Base-by-base conservation (phyloP, 1,140 invertebrate species). In the Elysia chlorotica region DNA sequence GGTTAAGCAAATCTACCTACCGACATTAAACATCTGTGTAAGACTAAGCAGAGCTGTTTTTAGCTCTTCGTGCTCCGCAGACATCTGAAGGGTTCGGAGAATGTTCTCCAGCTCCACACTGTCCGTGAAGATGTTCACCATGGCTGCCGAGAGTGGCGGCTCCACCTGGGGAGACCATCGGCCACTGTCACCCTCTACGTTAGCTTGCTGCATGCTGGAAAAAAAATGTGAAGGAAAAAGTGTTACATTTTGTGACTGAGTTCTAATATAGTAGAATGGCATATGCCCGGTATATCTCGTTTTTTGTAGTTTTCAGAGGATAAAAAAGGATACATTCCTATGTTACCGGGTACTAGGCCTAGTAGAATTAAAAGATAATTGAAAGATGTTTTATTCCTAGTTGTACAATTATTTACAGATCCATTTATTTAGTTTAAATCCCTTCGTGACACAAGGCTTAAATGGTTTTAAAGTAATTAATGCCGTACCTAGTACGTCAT, bases 341-440 rank as follows among this genome's bases (percentile, higher is more conserved):
- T 4, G 25, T 17, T 74, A 35, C 10, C 71, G n/a, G n/a, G n/a
- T n/a, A n/a, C n/a, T n/a, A n/a, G n/a, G n/a, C n/a, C n/a, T n/a
- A n/a, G n/a, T n/a, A n/a, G n/a, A n/a, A n/a, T n/a, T n/a, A n/a
- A n/a, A n/a, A n/a, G n/a, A n/a, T n/a, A n/a, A n/a, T n/a, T n/a
- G n/a, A n/a, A n/a, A n/a, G n/a, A n/a, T n/a, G n/a, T n/a, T n/a
- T n/a, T n/a, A n/a, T n/a, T n/a, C n/a, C n/a, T n/a, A n/a, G n/a
- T n/a, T n/a, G n/a, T 73, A 41, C 59, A 78, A 74, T 2, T 70
- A 73, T 23, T 48, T 25, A 25, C 38, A 65, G 48, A 80, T 74
- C 41, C 76, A 25, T n/a, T n/a, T n/a, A n/a, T n/a, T n/a, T n/a
- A n/a, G n/a, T n/a, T n/a, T n/a, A n/a, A n/a, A n/a, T n/a, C n/a